Evolutionary conservation across 2,797 vertebrate species (phyloP).

Genomic region (Rhinella marina): DNA sequence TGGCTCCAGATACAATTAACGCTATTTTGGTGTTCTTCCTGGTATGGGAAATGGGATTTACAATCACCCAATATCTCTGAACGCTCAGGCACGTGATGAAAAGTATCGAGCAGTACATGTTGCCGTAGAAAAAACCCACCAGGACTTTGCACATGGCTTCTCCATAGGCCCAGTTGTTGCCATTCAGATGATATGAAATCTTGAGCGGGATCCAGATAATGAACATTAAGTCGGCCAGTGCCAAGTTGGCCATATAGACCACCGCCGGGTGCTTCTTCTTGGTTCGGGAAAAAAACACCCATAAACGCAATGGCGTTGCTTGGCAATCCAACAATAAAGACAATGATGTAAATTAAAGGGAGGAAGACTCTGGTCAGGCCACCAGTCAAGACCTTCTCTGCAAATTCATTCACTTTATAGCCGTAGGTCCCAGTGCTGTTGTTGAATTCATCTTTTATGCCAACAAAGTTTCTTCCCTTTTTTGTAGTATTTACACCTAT

Average conservation of each 20-base stretch:
- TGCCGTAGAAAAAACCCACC: constrained; percentile 91
- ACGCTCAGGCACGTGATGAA: constrained; percentile 93
- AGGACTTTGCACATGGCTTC: constrained; percentile 90
- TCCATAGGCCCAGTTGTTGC: constrained; percentile 89
- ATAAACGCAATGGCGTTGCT: constrained; percentile 90
- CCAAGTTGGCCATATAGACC: constrained; percentile 95
- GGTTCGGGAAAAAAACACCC: constrained; percentile 89
- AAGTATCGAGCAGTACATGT: constrained; percentile 95
- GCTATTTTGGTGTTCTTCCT: constrained; percentile 84
- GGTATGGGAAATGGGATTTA: constrained; percentile 84
- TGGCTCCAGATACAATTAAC: constrained; percentile 74
- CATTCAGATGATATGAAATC: constrained; percentile 89
- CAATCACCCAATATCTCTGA: constrained; percentile 93
- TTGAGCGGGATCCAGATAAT: constrained; percentile 91
- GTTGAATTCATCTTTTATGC: background rate
- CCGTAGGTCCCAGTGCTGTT: constrained; percentile 49
- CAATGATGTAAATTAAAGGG: constrained; percentile 82
- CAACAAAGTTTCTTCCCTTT: constrained; percentile 73
- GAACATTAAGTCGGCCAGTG: constrained; percentile 90
- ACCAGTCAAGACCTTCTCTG: constrained; percentile 75
- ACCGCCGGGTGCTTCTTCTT: constrained; percentile 89
- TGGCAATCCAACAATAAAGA: constrained; percentile 85
- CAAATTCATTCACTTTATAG: constrained; percentile 69
- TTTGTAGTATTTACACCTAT: constrained; percentile 48
- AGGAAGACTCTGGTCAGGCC: constrained; percentile 87